Evolutionary conservation across 2,888 invertebrate genomes (phyloP).

Genomic region (Ormyrus nitidulus): DNA sequence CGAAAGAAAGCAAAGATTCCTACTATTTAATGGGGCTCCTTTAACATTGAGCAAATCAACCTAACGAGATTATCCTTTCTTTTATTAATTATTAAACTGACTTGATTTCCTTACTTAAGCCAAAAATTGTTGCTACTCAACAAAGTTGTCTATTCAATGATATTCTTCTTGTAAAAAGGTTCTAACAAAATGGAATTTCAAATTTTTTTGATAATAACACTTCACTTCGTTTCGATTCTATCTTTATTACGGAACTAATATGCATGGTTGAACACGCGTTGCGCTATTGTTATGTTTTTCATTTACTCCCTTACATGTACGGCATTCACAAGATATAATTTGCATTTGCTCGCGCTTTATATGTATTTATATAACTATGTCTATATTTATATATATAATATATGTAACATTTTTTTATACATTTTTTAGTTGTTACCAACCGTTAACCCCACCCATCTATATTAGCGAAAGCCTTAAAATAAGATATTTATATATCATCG

Average conservation of each 20-base stretch:
- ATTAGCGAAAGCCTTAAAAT: constrained; percentile 55
- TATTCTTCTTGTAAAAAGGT: constrained; percentile 28
- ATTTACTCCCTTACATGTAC: constrained; percentile 29
- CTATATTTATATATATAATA: constrained; percentile 58
- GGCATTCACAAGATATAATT: constrained; percentile 42
- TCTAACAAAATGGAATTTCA: constrained; percentile 30
- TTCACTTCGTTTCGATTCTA: constrained; percentile 18
- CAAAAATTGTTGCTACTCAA: constrained; percentile 23
- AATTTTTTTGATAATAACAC: constrained; percentile 25
- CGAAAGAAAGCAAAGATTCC: constrained; percentile 55
- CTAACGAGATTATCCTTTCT: constrained; percentile 37
- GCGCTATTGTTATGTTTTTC: constrained; percentile 28
- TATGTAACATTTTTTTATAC: constrained; percentile 62
- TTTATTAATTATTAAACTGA: constrained; percentile 39
- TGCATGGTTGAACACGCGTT: constrained; percentile 41
- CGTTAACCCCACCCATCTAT: constrained; percentile 61
- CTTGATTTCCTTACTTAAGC: constrained; percentile 31
- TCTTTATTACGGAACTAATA: constrained; percentile 39
- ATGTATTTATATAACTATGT: constrained; percentile 55
- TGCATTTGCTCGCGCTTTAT: constrained; percentile 41
- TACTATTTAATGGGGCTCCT: constrained; percentile 46
- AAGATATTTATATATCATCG: constrained; percentile 53
- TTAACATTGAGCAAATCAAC: constrained; percentile 41
- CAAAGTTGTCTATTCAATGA: constrained; percentile 38
- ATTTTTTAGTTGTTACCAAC: constrained; percentile 61